Base-by-base conservation (phyloP, 2,113 vertebrate genomes). In the Mobula hypostoma region DNA sequence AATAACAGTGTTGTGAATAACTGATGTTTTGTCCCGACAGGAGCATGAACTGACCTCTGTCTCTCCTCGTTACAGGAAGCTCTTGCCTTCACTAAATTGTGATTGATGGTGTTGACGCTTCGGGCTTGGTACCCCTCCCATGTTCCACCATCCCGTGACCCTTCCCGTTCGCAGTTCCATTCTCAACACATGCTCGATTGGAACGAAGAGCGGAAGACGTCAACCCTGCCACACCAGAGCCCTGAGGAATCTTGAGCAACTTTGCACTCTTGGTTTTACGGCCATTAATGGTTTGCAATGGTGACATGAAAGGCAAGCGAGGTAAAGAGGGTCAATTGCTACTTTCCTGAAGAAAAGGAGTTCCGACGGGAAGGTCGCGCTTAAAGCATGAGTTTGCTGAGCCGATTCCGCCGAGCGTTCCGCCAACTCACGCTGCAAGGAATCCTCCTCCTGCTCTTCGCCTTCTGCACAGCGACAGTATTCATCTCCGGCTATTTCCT, bases 401-500 rank as follows among this genome's bases (percentile, higher is more conserved):
- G 97, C 61, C 97, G 98, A 96, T 95, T 98, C 94, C 97, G 98
- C 95, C 98, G 98, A 96, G 96, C 98, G 95, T 97, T 98, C 97
- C 98, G 98, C 97, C 98, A 98, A 95, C 97, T 98, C 95, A 98
- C 98, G 95, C 97, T 98, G 0, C 98, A 99, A 97, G 98, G 98
- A 90, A 98, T 98, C 95, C 96, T 99, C 83, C 97, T 99, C 95
- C 97, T 99, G 95, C 98, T 99, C 94, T 99, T 99, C 48, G 96
- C 97, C 95, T 99, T 99, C 96, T 99, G 99, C 96, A 97, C 98
- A 94, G 96, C 99, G 96, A 99, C 98, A 95, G 98, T 99, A 95
- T 99, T 99, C 66, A 95, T 99, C 96, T 99, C 98, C 0, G 98
- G 98, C 12, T 99, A 99, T 97, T 99, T 99, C 97, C 98, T 99